These are phyloP conservation scores for Melanerpes formicivorus DNA, from an alignment of 2,113 vertebrate species.

Conservation along the genomic window DNA sequence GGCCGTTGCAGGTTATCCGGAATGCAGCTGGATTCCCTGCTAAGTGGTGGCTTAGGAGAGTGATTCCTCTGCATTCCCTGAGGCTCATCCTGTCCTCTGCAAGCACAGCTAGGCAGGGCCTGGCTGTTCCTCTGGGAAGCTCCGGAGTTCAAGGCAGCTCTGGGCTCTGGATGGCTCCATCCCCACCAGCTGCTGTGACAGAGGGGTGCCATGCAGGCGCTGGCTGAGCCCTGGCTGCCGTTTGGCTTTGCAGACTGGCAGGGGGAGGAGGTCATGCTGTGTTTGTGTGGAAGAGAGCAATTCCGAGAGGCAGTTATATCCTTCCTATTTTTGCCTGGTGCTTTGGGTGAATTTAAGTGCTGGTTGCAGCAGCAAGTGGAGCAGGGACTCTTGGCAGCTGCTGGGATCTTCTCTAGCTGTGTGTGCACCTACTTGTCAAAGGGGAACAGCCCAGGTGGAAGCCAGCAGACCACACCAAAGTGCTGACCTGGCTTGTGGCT, in stretches of 20 bases:
- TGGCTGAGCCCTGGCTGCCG: not conserved
- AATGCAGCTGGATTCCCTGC: fast-evolving
- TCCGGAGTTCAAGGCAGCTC: not conserved
- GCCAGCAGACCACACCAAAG: not conserved
- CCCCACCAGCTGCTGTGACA: not conserved
- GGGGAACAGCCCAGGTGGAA: not conserved
- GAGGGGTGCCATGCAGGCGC: fast-evolving
- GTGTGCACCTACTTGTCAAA: not conserved
- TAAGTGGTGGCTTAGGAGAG: not conserved
- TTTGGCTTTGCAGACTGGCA: not conserved
- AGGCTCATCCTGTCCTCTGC: not conserved
- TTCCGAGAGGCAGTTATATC: not conserved
- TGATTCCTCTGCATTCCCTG: not conserved
- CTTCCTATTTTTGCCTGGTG: not conserved
- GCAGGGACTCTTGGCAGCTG: not conserved
- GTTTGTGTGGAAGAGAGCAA: not conserved
- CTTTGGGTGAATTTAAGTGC: not conserved
- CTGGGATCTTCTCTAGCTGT: not conserved
- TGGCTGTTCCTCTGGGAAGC: not conserved
- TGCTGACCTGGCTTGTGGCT: not conserved
- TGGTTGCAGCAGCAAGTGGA: not conserved
- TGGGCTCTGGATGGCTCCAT: not conserved
- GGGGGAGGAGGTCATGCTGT: not conserved
- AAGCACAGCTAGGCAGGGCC: not conserved
- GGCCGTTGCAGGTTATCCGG: fast-evolving